Percentiles rank a stretch among this genome's conserved stretches.
Evolutionary conservation across 2,797 vertebrate species (phyloP).

Genomic region (Sebastiscus tertius): DNA sequence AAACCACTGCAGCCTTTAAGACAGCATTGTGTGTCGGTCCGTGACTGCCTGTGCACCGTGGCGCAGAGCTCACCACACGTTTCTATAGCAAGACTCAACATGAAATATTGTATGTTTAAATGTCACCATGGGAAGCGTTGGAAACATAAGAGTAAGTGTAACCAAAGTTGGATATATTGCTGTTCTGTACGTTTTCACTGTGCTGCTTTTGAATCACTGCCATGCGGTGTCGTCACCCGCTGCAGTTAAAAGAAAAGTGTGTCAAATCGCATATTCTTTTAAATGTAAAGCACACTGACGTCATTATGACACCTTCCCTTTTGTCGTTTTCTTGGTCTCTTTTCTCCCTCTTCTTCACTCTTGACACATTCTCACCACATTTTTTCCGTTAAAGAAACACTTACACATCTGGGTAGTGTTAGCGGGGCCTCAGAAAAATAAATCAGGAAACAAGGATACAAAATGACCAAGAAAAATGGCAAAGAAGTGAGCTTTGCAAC

Average conservation of each 20-base stretch:
- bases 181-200: conserved; percentile 8
- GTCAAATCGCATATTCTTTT: conserved; percentile 51
- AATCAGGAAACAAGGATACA: conserved; percentile 63
- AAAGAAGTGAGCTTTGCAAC: conserved; percentile 49
- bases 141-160: conserved; percentile 30
- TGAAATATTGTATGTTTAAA: conserved; percentile 64
- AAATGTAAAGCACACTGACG: conserved; percentile 42
- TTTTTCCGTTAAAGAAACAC: conserved; percentile 53
- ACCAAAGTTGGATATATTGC: conserved; percentile 21
- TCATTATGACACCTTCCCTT: conserved; percentile 30
- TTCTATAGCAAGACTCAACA: conserved; percentile 55
- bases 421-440: conserved; percentile 65
- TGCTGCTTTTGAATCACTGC: conserved; percentile 42
- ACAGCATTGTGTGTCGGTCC: conserved; percentile 49
- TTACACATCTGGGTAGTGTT: conserved; percentile 73
- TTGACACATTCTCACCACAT: conserved; percentile 43
- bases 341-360: conserved; percentile 27
- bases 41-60: conserved; percentile 22
- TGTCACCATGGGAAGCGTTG: conserved; percentile 47
- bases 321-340: conserved; percentile 30
- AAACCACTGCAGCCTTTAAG: conserved; percentile 60
- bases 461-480: conserved; percentile 47
- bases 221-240: conserved; percentile 14
- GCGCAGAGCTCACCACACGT: conserved; percentile 30
- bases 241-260: conserved; percentile 43